Conservation (phyloP, 2,888 invertebrate genomes). For the Napeogenes inachia region DNA sequence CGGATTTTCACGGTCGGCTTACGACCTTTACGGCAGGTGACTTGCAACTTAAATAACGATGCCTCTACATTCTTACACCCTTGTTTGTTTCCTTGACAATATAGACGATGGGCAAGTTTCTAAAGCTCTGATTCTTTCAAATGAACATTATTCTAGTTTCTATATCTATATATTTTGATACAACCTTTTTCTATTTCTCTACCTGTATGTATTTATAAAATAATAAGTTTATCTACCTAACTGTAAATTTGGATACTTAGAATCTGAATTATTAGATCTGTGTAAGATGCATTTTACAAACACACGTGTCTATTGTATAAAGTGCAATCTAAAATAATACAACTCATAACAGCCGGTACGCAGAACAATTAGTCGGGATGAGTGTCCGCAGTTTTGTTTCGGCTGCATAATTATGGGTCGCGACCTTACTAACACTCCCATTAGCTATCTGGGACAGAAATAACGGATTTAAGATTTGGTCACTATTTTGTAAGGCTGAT, state of each 20-base stretch:
- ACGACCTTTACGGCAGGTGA: constrained; percentile 56
- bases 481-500: no score
- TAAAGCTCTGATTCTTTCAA: no score
- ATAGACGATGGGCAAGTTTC: no score
- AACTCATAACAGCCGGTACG: constrained; percentile 14
- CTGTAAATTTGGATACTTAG: no score
- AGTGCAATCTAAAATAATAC: constrained; percentile 1
- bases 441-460: constrained; percentile 41
- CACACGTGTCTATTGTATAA: no score
- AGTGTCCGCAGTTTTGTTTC: constrained; percentile 62
- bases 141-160: not conserved
- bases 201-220: no score
- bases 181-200: no score
- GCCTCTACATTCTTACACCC: constrained; percentile 29
- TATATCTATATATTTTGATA: not conserved
- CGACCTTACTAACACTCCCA: constrained; percentile 54
- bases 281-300: no score
- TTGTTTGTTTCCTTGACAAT: not conserved
- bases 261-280: no score
- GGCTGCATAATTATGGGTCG: constrained; percentile 68
- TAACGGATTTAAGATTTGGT: not conserved
- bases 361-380: constrained; percentile 51
- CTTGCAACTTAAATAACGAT: constrained; percentile 47
- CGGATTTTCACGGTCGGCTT: constrained; percentile 66
- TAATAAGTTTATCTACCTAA: no score